These are phyloP conservation scores for Cynocephalus volans DNA, from an alignment of 2,113 vertebrate genomes.

Conservation along the genomic window DNA sequence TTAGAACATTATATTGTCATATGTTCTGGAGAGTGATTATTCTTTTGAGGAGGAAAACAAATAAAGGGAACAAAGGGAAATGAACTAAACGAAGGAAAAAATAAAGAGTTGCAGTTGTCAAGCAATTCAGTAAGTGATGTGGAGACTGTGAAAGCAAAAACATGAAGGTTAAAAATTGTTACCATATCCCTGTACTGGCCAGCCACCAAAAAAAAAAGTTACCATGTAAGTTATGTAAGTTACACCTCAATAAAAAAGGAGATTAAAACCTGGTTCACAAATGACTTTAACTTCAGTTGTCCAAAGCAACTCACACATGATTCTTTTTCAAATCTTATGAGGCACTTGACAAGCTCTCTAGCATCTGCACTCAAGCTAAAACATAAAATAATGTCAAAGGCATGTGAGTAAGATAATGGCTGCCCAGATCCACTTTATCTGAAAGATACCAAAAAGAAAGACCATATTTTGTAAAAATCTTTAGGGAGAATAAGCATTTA, in stretches of 20 bases:
- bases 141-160: not conserved
- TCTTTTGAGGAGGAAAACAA: constrained; percentile 31
- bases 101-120: not conserved
- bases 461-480: not conserved
- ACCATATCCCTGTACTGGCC: not conserved
- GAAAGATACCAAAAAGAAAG: not conserved
- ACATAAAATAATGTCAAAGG: not conserved
- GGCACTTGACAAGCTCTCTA: not conserved
- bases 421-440: not conserved
- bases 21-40: not conserved
- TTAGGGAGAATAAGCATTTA: not conserved
- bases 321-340: not conserved
- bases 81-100: not conserved
- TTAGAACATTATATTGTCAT: not conserved
- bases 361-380: not conserved
- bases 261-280: not conserved
- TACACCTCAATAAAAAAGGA: not conserved
- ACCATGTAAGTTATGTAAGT: not conserved
- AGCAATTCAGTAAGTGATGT: not conserved
- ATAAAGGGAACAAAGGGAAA: not conserved
- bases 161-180: not conserved
- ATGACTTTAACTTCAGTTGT: not conserved
- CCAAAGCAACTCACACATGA: not conserved
- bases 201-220: no score
- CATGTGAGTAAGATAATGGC: not conserved